Evolutionary conservation across 2,113 vertebrate genomes (phyloP).

Genomic region (Pollachius pollachius): DNA sequence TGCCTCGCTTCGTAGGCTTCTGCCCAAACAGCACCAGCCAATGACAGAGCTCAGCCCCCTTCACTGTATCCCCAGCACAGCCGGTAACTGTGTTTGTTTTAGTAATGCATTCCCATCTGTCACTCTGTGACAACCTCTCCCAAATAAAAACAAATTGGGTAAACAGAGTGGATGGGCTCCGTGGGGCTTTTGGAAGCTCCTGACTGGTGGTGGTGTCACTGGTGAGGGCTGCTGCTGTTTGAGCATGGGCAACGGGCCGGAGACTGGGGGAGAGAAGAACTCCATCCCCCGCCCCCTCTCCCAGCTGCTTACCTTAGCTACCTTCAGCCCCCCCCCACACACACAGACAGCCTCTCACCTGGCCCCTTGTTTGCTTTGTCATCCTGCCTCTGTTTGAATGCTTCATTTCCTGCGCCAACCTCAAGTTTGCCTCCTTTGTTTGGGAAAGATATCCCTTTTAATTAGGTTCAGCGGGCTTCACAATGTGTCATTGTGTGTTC

Average conservation of each 20-base stretch:
- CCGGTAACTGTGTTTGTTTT: conserved; percentile 52
- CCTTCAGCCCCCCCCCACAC: no score
- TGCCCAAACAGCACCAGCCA: conserved; percentile 7
- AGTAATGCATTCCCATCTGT: conserved; percentile 58
- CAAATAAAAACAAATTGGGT: conserved; percentile 45
- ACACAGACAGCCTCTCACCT: conserved; percentile 17
- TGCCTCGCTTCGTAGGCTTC: conserved; percentile 4
- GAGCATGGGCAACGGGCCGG: conserved; percentile 42
- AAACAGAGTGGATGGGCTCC: conserved; percentile 31
- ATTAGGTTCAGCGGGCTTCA: conserved; percentile 22
- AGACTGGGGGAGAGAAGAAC: conserved; percentile 41
- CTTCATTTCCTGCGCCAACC: conserved; percentile 63
- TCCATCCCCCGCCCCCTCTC: neutral
- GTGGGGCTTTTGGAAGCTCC: conserved; percentile 28
- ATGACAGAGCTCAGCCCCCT: conserved; percentile 1
- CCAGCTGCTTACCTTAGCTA: conserved; percentile 31
- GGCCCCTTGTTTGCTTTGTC: conserved; percentile 65
- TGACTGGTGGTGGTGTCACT: conserved; percentile 41
- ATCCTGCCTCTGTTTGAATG: conserved; percentile 65
- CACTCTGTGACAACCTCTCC: conserved; percentile 41
- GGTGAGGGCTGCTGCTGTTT: conserved; percentile 22
- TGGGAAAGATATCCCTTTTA: conserved; percentile 15
- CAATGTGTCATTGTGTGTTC: conserved; percentile 19
- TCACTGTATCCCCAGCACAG: conserved; percentile 31
- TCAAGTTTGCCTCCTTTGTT: conserved; percentile 32